These are phyloP conservation scores for Anthopleura sola DNA, from an alignment of 64 coral and sea anemone species.

Conservation along the genomic window DNA sequence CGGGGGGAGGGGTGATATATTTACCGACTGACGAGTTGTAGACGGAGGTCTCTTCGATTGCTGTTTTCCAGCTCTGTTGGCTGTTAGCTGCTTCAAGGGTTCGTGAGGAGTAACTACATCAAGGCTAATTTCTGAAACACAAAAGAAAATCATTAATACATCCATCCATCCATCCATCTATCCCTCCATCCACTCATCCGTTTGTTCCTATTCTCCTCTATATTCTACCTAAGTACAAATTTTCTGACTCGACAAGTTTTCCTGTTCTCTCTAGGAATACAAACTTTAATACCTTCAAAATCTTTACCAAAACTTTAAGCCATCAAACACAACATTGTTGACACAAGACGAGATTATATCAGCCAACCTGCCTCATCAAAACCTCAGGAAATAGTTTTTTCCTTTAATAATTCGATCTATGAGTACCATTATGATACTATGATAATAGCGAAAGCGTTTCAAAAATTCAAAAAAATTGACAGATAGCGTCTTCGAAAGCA, in stretches of 20 bases:
- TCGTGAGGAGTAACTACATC: constrained; percentile 57
- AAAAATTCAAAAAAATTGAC: neutral
- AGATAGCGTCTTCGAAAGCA: neutral
- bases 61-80: constrained; percentile 71
- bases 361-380: neutral
- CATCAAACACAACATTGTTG: neutral
- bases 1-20: neutral
- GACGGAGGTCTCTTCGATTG: constrained; percentile 70
- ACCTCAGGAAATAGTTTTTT: neutral
- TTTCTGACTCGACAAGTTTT: no score
- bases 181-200: no score
- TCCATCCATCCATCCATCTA: no score
- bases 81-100: constrained; percentile 69
- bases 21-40: constrained; percentile 9
- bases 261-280: no score
- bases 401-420: neutral
- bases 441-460: neutral
- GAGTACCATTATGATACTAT: neutral
- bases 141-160: no score
- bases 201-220: no score
- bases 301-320: no score
- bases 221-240: no score
- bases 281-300: no score
- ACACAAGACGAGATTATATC: neutral
- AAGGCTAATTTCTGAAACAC: constrained; percentile 10